A percentile compares a stretch with the other conserved stretches of the same genome.
Evolutionary conservation across 2,797 vertebrate species (phyloP).

Genomic region (Bradypus variegatus): DNA sequence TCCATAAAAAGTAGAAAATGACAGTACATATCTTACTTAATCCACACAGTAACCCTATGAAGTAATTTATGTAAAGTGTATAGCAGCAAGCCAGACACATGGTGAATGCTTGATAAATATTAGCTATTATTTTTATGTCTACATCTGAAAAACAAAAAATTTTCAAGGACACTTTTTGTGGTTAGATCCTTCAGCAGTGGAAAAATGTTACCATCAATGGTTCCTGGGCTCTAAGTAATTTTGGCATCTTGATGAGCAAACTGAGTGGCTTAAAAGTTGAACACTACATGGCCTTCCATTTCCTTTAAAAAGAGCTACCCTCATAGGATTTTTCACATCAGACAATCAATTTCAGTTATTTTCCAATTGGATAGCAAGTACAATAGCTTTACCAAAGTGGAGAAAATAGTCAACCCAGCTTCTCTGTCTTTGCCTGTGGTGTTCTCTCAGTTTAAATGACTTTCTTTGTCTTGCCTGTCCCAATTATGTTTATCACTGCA

Average conservation of each 20-base stretch:
- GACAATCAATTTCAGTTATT: not conserved
- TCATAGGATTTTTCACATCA: not conserved
- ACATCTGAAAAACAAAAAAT: not conserved
- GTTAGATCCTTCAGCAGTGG: not conserved
- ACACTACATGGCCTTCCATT: not conserved
- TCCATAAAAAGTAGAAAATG: not conserved
- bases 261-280: conserved; percentile 13
- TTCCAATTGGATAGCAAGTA: not conserved
- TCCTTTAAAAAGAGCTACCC: not conserved
- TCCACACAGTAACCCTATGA: not conserved
- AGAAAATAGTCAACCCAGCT: not conserved
- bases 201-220: not conserved
- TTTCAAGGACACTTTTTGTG: not conserved
- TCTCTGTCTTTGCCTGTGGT: not conserved
- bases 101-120: not conserved
- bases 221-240: conserved; percentile 1
- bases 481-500: not conserved
- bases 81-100: not conserved
- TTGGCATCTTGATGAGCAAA: conserved; percentile 18
- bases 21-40: not conserved
- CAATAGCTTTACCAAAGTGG: not conserved
- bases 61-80: not conserved
- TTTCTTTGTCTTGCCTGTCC: not conserved
- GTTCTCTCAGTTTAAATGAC: not conserved
- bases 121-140: not conserved